A percentile compares a stretch with the other conserved stretches of the same genome.
These are phyloP conservation scores for Callimorpha dominula DNA, from an alignment of 2,888 invertebrate species.

Conservation along the genomic window DNA sequence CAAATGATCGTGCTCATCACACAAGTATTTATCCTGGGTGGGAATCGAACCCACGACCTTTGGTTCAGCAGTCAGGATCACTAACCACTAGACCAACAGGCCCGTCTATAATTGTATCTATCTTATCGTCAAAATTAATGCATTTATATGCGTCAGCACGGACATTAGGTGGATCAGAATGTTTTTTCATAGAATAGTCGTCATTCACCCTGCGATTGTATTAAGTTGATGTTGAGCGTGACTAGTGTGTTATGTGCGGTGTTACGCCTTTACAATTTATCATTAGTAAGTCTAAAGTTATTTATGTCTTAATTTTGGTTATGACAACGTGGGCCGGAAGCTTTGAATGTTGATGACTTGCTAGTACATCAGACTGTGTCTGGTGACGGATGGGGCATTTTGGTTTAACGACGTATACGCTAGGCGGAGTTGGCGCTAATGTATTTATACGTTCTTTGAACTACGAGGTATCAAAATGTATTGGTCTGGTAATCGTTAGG, in stretches of 20 bases:
- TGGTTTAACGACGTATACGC: slow-evolving; percentile 1
- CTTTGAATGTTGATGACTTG: slow-evolving; percentile 65
- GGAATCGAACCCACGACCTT: too few species aligned
- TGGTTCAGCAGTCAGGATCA: too few species aligned
- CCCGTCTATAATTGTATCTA: slow-evolving; percentile 22
- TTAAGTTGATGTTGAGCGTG: slow-evolving; percentile 72
- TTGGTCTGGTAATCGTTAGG: not conserved
- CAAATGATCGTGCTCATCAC: too few species aligned
- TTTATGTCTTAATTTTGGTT: slow-evolving; percentile 83
- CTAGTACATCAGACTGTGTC: slow-evolving; percentile 27
- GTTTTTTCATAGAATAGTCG: slow-evolving; percentile 60
- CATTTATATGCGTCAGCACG: slow-evolving; percentile 65
- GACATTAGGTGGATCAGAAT: slow-evolving; percentile 61
- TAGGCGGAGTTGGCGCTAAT: not conserved
- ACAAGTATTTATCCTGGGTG: too few species aligned
- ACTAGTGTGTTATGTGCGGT: slow-evolving; percentile 74
- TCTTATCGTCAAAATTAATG: slow-evolving; percentile 63
- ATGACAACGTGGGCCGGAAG: slow-evolving; percentile 74
- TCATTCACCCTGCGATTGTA: slow-evolving; percentile 65
- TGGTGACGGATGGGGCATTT: slow-evolving; percentile 54
- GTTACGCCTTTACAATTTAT: slow-evolving; percentile 74
- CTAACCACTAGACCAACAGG: too few species aligned
- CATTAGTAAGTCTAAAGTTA: slow-evolving; percentile 68
- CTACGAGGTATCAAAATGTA: not conserved
- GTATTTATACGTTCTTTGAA: not conserved